Evolutionary conservation across 2,888 invertebrate species (phyloP), one percentile per base, ranked within the genome.

Genomic region (Drosophila algonquin): DNA sequence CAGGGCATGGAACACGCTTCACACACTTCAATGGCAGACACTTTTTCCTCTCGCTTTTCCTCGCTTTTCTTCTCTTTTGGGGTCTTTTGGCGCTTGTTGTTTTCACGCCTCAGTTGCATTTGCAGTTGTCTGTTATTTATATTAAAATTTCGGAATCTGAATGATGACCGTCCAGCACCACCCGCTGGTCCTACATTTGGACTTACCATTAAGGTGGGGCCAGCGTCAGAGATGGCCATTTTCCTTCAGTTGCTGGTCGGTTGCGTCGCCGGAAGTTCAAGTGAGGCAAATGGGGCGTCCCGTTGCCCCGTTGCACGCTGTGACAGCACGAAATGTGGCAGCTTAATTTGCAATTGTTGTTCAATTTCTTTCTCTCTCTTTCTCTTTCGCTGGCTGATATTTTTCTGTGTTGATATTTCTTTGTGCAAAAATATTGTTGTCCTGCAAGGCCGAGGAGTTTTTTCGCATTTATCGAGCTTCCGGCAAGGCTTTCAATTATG

Each of bases 101-200:
- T 73, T 80, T 81, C 63, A 79, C 75, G 81, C 64, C 73, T 79
- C 75, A 70, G 63, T 73, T 61, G 75, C 32, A 46, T 24, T 27
- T 40, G 54, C 74, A 60, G 50, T 58, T 69, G 59, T 59, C 59
- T 59, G 72, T 64, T 73, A 73, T 74, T 73, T 69, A 69, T 60
- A 59, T 73, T 64, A 71, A 64, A 73, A 64, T 70, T 70, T 61
- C 59, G 35, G 71, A 10, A 14, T 40, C 59, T 45, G 71, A 56
- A 67, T 68, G 68, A 65, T 68, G 68, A 65, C 58, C 68, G 51
- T n/a, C n/a, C n/a, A n/a, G n/a, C 27, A 27, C 27, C 27, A 27
- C 27, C 27, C 3, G 32, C 12, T 10, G 35, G 35, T 35, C 1
- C 1, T 4, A 35, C 35, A 5, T 18, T 63, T 59, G 65, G 58